Evolutionary conservation across 2,797 vertebrate species (phyloP), one percentile per base, ranked within the genome.

Genomic region (Apodemus agrarius): DNA sequence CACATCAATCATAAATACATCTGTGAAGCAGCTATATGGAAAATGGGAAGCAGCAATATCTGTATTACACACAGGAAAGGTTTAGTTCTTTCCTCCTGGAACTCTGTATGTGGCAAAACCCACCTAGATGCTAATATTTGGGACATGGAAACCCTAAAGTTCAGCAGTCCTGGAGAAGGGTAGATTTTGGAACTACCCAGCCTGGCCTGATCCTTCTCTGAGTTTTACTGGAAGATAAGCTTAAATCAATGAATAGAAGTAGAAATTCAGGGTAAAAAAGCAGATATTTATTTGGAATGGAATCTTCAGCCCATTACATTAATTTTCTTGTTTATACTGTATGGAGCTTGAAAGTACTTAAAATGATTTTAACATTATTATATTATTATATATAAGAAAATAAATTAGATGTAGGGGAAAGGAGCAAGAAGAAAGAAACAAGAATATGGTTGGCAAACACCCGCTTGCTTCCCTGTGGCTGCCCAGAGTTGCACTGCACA

Each of bases 341-440:
- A 21, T 85, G 49, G 22, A 76, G 7, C 24, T 83, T 78, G 75
- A 26, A 93, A 94, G 43, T 57, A 92, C 67, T 85, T 89, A 89
- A 96, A 88, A 13, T 87, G 17, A 89, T 92, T 91, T 93, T n/a
- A 69, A 7, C 31, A 52, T 52, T 52, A 69, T 49, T 86, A 67
- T n/a, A 49, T 6, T 67, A 91, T 43, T 95, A 69, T 79, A 75
- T 54, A 67, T 85, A 94, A 46, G 75, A 92, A 96, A 94, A 97
- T 92, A 94, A 96, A 93, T 94, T 96, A 94, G 22, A 91, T 67
- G 26, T n/a, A 89, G 57, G 22, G 63, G 52, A 40, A 46, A 74
- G 52, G 31, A 59, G 1, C 24, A 88, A 80, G 59, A 6, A 43
- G 76, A 40, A 63, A 91, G 12, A 29, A 13, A 89, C 3, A 83